These are phyloP conservation scores for Pachliopta kotzebuea DNA, from an alignment of 2,888 invertebrate genomes.

Conservation along the genomic window DNA sequence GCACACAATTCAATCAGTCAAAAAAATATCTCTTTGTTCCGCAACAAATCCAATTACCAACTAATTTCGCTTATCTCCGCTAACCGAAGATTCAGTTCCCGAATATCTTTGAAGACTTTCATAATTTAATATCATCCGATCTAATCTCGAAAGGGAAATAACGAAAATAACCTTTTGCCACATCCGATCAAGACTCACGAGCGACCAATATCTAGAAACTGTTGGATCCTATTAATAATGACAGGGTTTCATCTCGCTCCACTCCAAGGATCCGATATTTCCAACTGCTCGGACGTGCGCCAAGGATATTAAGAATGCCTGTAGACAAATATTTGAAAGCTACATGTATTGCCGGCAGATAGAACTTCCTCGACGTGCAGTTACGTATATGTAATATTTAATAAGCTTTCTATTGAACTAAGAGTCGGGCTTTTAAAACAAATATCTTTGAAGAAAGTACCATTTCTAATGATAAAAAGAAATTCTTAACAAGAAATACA, in stretches of 20 bases:
- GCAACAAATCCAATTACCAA: constrained; percentile 19
- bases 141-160: constrained; percentile 24
- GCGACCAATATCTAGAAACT: constrained; percentile 17
- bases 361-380: not conserved
- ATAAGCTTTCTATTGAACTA: not conserved
- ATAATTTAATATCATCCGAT: constrained; percentile 20
- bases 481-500: not conserved
- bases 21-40: constrained; percentile 8
- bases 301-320: constrained; percentile 1
- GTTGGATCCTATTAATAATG: constrained; percentile 19
- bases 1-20: constrained; percentile 12
- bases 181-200: constrained; percentile 10
- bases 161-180: constrained; percentile 17
- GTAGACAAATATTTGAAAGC: constrained; percentile 6
- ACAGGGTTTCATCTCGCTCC: constrained; percentile 18
- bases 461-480: not conserved
- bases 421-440: not conserved
- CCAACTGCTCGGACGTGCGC: constrained; percentile 18
- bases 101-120: constrained; percentile 17
- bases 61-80: constrained; percentile 18
- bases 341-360: constrained; percentile 4
- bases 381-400: not conserved
- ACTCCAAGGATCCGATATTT: constrained; percentile 4
- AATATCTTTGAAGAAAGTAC: not conserved
- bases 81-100: constrained; percentile 1